Conservation (phyloP, 1,140 invertebrate genomes). For the Aporrectodea caliginosa region DNA sequence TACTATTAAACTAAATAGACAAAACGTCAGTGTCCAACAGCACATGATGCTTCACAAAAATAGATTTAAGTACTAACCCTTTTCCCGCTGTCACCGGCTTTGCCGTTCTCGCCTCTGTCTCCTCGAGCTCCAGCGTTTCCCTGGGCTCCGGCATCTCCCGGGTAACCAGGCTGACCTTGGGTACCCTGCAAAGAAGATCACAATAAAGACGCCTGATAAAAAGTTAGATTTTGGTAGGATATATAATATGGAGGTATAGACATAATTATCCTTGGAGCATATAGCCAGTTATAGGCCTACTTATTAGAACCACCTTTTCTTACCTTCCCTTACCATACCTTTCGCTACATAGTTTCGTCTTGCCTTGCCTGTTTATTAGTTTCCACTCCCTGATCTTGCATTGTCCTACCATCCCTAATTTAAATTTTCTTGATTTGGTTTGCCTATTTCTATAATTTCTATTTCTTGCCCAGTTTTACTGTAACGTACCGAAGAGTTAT, state of each 20-base stretch:
- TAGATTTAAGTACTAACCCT: conserved; percentile 9
- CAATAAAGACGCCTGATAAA: not conserved
- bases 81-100: conserved; percentile 14
- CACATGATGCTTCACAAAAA: no score
- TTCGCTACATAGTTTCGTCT: no score
- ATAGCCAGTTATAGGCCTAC: not conserved
- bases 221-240: not conserved
- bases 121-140: not conserved
- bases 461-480: no score
- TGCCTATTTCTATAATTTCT: no score
- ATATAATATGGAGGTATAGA: not conserved
- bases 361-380: no score
- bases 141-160: conserved; percentile 1
- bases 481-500: no score
- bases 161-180: conserved; percentile 5
- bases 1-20: no score
- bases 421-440: no score
- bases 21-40: no score
- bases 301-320: not conserved
- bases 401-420: no score
- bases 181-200: not conserved
- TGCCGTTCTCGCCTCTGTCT: conserved; percentile 14
- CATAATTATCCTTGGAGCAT: not conserved
- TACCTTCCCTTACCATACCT: not conserved
- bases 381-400: no score